Base-by-base conservation (phyloP, 2,888 invertebrate genomes). In the Pilophorus perplexus region DNA sequence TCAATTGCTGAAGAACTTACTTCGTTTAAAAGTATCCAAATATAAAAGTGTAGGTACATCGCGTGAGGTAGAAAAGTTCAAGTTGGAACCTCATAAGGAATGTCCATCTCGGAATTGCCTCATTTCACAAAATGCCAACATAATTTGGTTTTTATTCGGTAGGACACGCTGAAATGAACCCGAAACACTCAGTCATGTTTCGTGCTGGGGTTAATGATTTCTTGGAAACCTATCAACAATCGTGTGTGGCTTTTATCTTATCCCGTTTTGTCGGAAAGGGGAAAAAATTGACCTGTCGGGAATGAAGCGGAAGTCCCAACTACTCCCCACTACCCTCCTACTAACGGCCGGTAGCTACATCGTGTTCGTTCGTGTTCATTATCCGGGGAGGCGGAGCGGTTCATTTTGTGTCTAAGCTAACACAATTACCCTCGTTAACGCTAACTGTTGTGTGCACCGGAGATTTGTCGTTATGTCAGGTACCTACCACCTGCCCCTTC, bases 401-500 rank as follows among this genome's bases (percentile, higher is more conserved):
- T 52, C 52, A 59, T 59, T 59, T n/a, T 59, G 25, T 59, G 22
- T 42, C 22, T 40, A 23, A 42, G 62, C 46, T 46, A 62, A 62
- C 62, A 46, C 62, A 62, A 62, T 62, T 62, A 46, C 46, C 48
- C 33, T 62, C 46, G 46, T 62, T 62, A 46, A 40, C 18, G 16
- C 59, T 16, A 48, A 62, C 62, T 46, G 46, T 46, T 46, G 28
- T 27, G 33, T 20, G 62, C 27, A 62, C 62, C 62, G 46, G 62
- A 62, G 62, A 62, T 62, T 62, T 62, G 62, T 62, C 46, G 62
- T 62, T 62, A 62, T 46, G 62, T 33, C 33, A 33, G 33, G n/a
- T n/a, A n/a, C n/a, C n/a, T n/a, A n/a, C n/a, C n/a, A n/a, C n/a
- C n/a, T n/a, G n/a, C n/a, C n/a, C n/a, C n/a, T n/a, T n/a, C n/a